Evolutionary conservation across 2,888 invertebrate genomes (phyloP).

Genomic region (Oscheius sp.): DNA sequence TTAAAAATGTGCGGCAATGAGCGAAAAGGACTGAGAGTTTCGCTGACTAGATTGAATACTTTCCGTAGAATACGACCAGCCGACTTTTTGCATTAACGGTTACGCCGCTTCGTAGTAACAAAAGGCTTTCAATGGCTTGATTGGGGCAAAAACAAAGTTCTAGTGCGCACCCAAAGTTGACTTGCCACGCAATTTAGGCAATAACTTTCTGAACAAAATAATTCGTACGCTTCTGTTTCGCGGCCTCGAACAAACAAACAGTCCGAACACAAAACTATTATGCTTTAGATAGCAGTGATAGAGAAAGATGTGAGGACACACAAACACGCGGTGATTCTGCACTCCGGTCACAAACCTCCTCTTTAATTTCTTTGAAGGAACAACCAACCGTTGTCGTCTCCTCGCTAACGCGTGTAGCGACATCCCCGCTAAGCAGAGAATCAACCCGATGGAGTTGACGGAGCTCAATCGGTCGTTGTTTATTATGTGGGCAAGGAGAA

Average conservation of each 20-base stretch:
- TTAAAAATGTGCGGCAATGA: too few relatives aligned
- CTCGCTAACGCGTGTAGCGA: conserved; percentile 51
- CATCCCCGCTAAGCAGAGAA: conserved; percentile 84
- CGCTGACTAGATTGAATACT: too few relatives aligned
- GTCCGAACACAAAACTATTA: too few relatives aligned
- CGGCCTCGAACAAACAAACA: too few relatives aligned
- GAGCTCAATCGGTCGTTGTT: conserved; percentile 87
- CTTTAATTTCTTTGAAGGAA: conserved; percentile 3
- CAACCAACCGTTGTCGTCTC: conserved; percentile 49
- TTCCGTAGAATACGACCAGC: too few relatives aligned
- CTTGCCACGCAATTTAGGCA: not conserved
- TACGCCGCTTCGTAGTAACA: too few relatives aligned
- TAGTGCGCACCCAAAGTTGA: not conserved
- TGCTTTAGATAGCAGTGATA: not conserved
- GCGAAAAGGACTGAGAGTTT: too few relatives aligned
- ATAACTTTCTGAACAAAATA: too few relatives aligned
- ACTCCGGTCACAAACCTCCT: conserved; percentile 15
- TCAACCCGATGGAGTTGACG: conserved; percentile 86
- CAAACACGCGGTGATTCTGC: not conserved
- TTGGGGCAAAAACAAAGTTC: not conserved
- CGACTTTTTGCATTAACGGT: too few relatives aligned
- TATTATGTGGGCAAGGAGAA: conserved; percentile 87
- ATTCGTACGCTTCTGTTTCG: too few relatives aligned
- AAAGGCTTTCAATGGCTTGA: too few relatives aligned
- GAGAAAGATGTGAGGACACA: not conserved